Evolutionary conservation across 2,888 invertebrate species (phyloP).

Genomic region (Bhutanitis thaidina): DNA sequence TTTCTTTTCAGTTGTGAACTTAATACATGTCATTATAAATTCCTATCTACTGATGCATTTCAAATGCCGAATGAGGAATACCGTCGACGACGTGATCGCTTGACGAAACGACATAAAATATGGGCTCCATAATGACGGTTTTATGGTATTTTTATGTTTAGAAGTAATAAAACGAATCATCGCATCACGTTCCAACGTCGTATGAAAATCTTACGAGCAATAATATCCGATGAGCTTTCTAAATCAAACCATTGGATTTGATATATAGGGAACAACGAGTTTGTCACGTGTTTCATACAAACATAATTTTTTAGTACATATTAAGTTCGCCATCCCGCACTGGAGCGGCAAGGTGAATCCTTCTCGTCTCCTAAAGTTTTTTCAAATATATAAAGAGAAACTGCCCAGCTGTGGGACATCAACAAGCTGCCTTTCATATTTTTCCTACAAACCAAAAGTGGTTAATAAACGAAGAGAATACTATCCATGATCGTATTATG

Average conservation of each 20-base stretch:
- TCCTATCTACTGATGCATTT: slow-evolving; percentile 10
- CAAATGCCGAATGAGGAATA: slow-evolving; percentile 11
- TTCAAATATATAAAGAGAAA: too few relatives aligned
- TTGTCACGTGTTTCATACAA: too few relatives aligned
- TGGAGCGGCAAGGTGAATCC: too few relatives aligned
- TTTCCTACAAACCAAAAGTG: too few relatives aligned
- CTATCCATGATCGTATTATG: too few relatives aligned
- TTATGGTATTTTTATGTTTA: slow-evolving; percentile 50
- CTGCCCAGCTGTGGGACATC: too few relatives aligned
- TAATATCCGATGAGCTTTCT: slow-evolving; percentile 1
- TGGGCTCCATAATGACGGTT: slow-evolving; percentile 37
- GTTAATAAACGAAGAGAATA: too few relatives aligned
- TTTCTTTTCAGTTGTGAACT: too few relatives aligned
- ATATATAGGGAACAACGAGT: background rate
- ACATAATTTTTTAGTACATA: too few relatives aligned
- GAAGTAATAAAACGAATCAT: slow-evolving; percentile 49
- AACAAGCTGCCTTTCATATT: too few relatives aligned
- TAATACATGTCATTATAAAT: background rate
- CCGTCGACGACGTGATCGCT: background rate
- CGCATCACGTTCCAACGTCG: slow-evolving; percentile 23
- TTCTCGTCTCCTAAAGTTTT: too few relatives aligned
- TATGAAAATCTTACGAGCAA: slow-evolving; percentile 16
- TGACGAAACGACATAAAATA: slow-evolving; percentile 21
- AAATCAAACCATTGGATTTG: slow-evolving; percentile 6
- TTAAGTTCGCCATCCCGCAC: too few relatives aligned